A percentile compares a stretch with the other conserved stretches of the same genome.
Conservation (phyloP, 2,113 vertebrate genomes). For the Pteropus alecto region DNA sequence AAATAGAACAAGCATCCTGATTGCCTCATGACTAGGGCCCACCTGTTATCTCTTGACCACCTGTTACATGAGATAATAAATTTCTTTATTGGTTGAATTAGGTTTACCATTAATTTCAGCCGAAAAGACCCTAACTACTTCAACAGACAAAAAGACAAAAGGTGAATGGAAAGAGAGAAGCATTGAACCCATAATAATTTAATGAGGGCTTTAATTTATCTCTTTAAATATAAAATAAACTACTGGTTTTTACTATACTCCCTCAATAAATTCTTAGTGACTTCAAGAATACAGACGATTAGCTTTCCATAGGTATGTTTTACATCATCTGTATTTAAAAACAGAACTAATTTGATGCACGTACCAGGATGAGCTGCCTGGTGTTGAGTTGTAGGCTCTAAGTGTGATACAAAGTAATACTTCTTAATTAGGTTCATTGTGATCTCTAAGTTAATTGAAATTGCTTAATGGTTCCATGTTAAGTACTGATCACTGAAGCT, state of each 20-base stretch:
- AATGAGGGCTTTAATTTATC: not conserved
- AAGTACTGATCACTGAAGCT: conserved; percentile 16
- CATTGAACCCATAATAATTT: not conserved
- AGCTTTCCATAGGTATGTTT: not conserved
- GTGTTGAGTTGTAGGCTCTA: not conserved
- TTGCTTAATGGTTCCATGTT: not conserved
- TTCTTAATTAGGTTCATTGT: conserved; percentile 2
- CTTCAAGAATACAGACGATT: not conserved
- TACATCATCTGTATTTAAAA: conserved; percentile 9
- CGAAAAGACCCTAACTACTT: not conserved
- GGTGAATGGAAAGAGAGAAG: not conserved
- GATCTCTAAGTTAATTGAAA: conserved; percentile 7
- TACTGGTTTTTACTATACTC: not conserved
- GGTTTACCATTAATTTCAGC: not conserved
- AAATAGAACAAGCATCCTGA: not conserved
- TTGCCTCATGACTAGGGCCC: not conserved
- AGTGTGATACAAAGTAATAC: not conserved
- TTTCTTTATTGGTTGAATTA: not conserved
- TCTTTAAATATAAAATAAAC: not conserved
- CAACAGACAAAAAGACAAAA: not conserved
- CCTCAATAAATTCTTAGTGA: not conserved
- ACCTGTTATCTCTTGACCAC: not conserved
- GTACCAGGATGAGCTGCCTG: not conserved
- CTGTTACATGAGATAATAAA: not conserved
- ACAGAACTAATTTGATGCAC: not conserved